Conservation (phyloP, 2,888 invertebrate species). For the Malacosoma neustria region DNA sequence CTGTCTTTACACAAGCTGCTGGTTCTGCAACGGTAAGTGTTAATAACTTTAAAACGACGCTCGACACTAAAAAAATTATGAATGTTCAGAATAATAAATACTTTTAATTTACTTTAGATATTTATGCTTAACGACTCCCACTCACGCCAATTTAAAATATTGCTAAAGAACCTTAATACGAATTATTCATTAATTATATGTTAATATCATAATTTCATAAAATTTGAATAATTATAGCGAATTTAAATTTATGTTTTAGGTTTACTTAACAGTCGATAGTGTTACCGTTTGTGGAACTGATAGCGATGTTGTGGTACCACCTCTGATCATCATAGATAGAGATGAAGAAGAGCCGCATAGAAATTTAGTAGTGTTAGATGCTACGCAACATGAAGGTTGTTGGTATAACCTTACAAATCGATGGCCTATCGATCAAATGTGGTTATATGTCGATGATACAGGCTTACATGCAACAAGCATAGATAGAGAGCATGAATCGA, state of each 20-base stretch:
- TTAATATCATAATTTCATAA: no score
- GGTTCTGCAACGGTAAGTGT: slow-evolving; percentile 37
- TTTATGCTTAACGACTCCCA: no score
- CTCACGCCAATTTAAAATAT: no score
- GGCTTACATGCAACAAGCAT: slow-evolving; percentile 48
- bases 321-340: slow-evolving; percentile 48
- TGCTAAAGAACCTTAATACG: no score
- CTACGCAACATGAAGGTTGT: slow-evolving; percentile 32
- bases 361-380: slow-evolving; percentile 38
- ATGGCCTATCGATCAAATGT: slow-evolving; percentile 52
- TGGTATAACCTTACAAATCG: slow-evolving; percentile 39
- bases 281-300: slow-evolving; percentile 30
- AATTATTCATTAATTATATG: no score
- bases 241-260: slow-evolving; percentile 23
- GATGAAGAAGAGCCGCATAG: slow-evolving; percentile 49
- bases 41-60: background rate
- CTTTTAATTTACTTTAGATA: no score
- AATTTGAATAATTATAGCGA: no score
- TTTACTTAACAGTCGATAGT: slow-evolving; percentile 39
- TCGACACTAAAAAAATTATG: background rate
- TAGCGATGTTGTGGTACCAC: slow-evolving; percentile 30
- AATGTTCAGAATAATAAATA: no score
- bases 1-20: slow-evolving; percentile 29
- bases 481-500: slow-evolving; percentile 58
- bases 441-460: slow-evolving; percentile 51